Evolutionary conservation across 2,797 vertebrate species (phyloP).

Genomic region (Hydrocynus forskahlii): DNA sequence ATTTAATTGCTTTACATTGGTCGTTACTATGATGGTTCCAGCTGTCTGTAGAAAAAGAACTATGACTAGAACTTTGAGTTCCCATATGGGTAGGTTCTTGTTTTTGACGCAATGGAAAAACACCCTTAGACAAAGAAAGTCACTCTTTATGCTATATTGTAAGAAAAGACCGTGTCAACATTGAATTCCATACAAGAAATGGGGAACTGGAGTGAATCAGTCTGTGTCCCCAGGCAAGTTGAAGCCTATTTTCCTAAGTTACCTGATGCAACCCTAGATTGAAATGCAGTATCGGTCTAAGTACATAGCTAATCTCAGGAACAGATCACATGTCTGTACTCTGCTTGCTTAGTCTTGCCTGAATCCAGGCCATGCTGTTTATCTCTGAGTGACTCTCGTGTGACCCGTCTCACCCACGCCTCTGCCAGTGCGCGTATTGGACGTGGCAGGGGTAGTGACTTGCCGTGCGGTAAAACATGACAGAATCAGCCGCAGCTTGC

Average conservation of each 20-base stretch:
- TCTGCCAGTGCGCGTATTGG: constrained; percentile 24
- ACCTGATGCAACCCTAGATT: constrained; percentile 22
- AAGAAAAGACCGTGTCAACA: background rate
- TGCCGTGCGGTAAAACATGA: constrained; percentile 45
- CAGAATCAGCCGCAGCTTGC: constrained; percentile 52
- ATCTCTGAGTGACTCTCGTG: constrained; percentile 41
- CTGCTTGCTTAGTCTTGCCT: constrained; percentile 57
- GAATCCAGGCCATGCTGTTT: constrained; percentile 48
- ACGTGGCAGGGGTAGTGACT: constrained; percentile 35
- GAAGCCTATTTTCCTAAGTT: constrained; percentile 38
- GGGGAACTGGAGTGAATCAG: background rate
- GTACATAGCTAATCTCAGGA: constrained; percentile 52
- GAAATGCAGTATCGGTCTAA: constrained; percentile 44
- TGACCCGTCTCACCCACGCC: constrained; percentile 37
- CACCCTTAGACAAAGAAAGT: background rate
- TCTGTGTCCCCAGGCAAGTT: constrained; percentile 35
- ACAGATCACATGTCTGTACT: constrained; percentile 50
- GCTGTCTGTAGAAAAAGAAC: too few relatives aligned
- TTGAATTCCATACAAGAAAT: background rate
- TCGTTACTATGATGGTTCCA: too few relatives aligned
- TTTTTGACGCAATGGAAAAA: background rate
- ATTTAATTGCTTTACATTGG: too few relatives aligned
- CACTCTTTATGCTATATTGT: background rate
- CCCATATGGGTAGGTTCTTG: too few relatives aligned
- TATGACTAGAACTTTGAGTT: too few relatives aligned